Conservation (phyloP, 2,113 vertebrate genomes). For the Mionectes macconnelli region DNA sequence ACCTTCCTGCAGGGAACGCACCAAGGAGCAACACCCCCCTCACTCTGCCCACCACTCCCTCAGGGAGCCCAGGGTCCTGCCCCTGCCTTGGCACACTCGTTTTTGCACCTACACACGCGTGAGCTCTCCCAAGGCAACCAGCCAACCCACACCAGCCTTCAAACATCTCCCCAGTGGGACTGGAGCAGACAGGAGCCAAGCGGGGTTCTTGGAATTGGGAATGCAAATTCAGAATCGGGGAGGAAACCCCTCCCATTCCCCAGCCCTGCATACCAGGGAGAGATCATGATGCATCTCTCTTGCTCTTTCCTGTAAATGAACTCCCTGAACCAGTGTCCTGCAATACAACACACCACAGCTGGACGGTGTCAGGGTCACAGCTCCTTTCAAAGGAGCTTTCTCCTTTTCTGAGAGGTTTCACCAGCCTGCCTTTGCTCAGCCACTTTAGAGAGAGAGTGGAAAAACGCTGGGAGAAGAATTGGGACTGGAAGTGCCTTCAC, state of each 20-base stretch:
- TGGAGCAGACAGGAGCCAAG: not conserved
- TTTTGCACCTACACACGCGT: not conserved
- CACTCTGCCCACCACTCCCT: not conserved
- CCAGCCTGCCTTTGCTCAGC: not conserved
- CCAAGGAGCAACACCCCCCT: not conserved
- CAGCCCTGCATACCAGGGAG: not conserved
- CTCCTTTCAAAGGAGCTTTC: not conserved
- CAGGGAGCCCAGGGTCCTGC: not conserved
- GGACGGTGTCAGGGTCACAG: not conserved
- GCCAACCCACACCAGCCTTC: rapidly evolving
- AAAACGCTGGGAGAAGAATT: not conserved
- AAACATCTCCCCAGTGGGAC: not conserved
- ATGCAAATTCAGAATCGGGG: not conserved
- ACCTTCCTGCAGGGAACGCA: not conserved
- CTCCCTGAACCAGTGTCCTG: not conserved
- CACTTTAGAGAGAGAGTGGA: not conserved
- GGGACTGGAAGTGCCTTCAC: not conserved
- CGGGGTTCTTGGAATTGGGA: not conserved
- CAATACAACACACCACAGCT: rapidly evolving
- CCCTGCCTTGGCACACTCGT: not conserved
- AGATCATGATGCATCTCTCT: not conserved
- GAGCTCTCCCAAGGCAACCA: not conserved
- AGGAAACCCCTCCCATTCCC: not conserved
- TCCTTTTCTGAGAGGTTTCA: not conserved
- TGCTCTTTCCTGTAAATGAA: not conserved